Evolutionary conservation across 2,113 vertebrate species (phyloP).

Genomic region (Neolamprologus devosi): DNA sequence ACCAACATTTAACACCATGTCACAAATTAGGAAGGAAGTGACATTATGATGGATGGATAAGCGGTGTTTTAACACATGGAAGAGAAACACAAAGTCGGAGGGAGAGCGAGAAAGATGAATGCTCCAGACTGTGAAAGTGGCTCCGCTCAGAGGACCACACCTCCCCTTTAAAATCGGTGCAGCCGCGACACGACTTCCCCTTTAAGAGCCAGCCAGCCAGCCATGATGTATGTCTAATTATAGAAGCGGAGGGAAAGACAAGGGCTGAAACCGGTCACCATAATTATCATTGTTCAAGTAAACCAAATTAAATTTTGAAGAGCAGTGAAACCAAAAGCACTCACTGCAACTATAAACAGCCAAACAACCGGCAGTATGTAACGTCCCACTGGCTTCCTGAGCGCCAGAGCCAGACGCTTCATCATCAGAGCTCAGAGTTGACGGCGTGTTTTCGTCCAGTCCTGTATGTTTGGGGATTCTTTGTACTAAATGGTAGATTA

Average conservation of each 20-base stretch:
- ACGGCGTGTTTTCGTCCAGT: background rate
- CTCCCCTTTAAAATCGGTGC: slow-evolving; percentile 12
- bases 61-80: background rate
- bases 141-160: background rate
- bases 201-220: slow-evolving; percentile 54
- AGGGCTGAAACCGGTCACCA: slow-evolving; percentile 33
- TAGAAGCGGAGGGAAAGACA: slow-evolving; percentile 50
- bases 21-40: background rate
- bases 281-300: slow-evolving; percentile 46
- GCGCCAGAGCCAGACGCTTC: background rate
- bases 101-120: slow-evolving; percentile 66
- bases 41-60: slow-evolving; percentile 17
- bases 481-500: background rate
- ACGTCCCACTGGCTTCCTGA: background rate
- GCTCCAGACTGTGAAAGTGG: slow-evolving; percentile 19
- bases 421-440: background rate
- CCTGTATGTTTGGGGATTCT: background rate
- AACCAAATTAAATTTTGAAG: slow-evolving; percentile 35
- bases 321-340: background rate
- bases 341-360: background rate
- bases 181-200: slow-evolving; percentile 21
- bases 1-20: slow-evolving; percentile 20
- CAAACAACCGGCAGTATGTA: background rate
- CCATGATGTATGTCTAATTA: slow-evolving; percentile 61
- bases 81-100: slow-evolving; percentile 32